Base-by-base conservation (phyloP, 2,113 vertebrate species). In the Corydoras sp. region DNA sequence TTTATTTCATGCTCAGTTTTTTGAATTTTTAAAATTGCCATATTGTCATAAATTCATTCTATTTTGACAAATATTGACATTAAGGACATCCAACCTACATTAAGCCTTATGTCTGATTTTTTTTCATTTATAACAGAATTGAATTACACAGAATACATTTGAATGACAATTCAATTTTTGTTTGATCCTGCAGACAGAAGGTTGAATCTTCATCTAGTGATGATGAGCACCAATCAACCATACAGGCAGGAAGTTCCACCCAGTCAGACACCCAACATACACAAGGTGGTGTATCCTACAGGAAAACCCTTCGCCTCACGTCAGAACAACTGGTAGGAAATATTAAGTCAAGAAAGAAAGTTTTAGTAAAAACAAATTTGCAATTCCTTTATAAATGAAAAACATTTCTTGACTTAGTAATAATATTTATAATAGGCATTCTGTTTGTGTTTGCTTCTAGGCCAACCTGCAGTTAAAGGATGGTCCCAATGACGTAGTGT, bases 141-240 rank as follows among this genome's bases (percentile, higher is more conserved):
- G 18, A 24, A 24, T 24, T 24, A 24, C 18, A 24, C 18, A 24
- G 18, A 24, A 24, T 24, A 24, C 18, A 24, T 24, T 24, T 24
- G 18, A 24, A 24, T 24, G 18, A 24, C 18, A 24, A 24, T 24
- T 24, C 18, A 24, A 24, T 24, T 24, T 24, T 24, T 24, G 18
- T 24, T 24, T 2, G 18, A 24, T 24, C 18, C 18, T 24, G 18
- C 77, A 97, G 96, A 75, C 86, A 86, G 59, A 93, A 93, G 83
- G 94, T 96, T 30, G 95, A 97, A 53, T 93, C 94, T 0, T 98
- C 95, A 32, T 97, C 96, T 18, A 97, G 94, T 0, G 95, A 98
- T 5, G 96, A 98, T 68, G 95, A 98, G 71, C 90, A 83, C 3
- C 76, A 84, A 7, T 80, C 85, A n/a, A 73, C 85, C 81, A 89